phyloP scores from a whole-genome alignment of 2,113 vertebrate species.

The Ploceus nigricollis region DNA sequence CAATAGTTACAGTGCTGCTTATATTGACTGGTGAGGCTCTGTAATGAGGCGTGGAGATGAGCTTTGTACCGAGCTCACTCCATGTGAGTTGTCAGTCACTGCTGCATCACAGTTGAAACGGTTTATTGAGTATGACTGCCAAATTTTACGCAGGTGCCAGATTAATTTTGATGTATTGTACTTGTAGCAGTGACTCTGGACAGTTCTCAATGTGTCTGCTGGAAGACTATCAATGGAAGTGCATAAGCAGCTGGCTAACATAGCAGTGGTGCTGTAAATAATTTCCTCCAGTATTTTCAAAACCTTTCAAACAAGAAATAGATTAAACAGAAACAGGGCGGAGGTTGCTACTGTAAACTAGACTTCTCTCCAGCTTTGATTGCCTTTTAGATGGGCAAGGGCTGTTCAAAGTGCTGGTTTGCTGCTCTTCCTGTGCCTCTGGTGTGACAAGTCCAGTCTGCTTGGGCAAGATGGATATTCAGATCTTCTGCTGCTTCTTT shows the following conservation, averaged over 20 bases:
- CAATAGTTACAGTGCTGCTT: not conserved
- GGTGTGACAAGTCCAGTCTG: not conserved
- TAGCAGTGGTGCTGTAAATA: not conserved
- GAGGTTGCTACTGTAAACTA: not conserved
- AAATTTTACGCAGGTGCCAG: conserved; percentile 67
- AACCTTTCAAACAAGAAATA: not conserved
- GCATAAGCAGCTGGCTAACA: conserved; percentile 16
- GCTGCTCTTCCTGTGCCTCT: not conserved
- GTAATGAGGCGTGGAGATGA: conserved; percentile 51
- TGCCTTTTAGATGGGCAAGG: not conserved
- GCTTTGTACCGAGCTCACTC: conserved; percentile 16
- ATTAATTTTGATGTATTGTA: conserved; percentile 67
- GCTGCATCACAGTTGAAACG: conserved; percentile 12
- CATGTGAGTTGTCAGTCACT: conserved; percentile 49
- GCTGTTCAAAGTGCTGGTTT: not conserved
- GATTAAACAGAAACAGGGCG: not conserved
- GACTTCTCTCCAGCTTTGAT: not conserved
- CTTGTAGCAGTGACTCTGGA: conserved; percentile 20
- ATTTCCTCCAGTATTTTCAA: conserved; percentile 15
- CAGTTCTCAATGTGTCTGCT: conserved; percentile 30
- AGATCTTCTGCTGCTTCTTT: not conserved
- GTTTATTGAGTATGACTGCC: conserved; percentile 69
- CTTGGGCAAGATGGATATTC: not conserved
- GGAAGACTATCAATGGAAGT: conserved; percentile 39
- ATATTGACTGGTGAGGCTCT: not conserved